phyloP scores from a whole-genome alignment of 2,888 invertebrate species.

The Nomada goodeniana region DNA sequence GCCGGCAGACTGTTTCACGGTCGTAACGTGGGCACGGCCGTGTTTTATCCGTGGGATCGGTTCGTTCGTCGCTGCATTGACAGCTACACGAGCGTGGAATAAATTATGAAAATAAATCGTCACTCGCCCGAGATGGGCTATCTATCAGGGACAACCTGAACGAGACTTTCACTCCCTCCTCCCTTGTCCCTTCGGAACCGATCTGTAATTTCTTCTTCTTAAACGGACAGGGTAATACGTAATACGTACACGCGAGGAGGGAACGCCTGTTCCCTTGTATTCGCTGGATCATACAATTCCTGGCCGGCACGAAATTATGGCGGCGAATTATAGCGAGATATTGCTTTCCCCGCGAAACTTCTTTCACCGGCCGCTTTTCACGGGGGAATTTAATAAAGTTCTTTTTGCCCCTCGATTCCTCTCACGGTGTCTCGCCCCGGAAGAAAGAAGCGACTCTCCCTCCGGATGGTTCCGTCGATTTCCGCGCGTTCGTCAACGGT shows the following conservation, averaged over 20 bases:
- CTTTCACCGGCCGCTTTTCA: slow-evolving; percentile 32
- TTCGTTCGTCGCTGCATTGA: slow-evolving; percentile 44
- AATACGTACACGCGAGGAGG: neutral
- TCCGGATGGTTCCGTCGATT: slow-evolving; percentile 19
- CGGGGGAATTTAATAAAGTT: slow-evolving; percentile 49
- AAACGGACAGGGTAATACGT: too few species aligned
- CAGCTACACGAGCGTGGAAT: slow-evolving; percentile 62
- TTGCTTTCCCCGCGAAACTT: slow-evolving; percentile 23
- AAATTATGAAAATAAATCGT: slow-evolving; percentile 68
- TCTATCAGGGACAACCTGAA: slow-evolving; percentile 33
- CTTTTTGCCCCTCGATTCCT: slow-evolving; percentile 4
- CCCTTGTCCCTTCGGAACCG: neutral
- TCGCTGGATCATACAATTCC: slow-evolving; percentile 17
- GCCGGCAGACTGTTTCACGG: neutral
- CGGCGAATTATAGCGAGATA: slow-evolving; percentile 34
- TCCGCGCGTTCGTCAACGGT: neutral
- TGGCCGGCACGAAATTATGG: slow-evolving; percentile 14
- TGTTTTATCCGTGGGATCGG: slow-evolving; percentile 57
- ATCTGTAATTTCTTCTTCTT: neutral
- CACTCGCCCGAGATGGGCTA: slow-evolving; percentile 34
- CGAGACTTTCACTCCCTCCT: neutral
- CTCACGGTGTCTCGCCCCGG: slow-evolving; percentile 1
- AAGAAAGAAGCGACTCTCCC: slow-evolving; percentile 20
- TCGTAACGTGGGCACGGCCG: slow-evolving; percentile 25
- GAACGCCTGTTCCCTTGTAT: neutral